phyloP scores from a whole-genome alignment of 2,113 vertebrate genomes.

The Phasianus colchicus region DNA sequence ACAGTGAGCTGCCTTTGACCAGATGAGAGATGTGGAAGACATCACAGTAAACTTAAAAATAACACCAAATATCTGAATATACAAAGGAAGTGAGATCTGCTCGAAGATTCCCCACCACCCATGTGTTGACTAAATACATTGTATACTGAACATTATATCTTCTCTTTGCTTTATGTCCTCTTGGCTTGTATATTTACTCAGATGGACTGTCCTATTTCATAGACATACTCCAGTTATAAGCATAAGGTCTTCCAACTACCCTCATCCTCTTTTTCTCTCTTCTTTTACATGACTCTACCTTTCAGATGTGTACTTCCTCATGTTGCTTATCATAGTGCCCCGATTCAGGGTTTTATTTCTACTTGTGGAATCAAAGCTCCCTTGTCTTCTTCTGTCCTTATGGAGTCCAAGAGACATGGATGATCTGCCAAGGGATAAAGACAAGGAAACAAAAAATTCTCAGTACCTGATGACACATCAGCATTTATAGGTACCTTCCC shows the following conservation, averaged over 20 bases:
- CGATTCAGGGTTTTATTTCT: background rate
- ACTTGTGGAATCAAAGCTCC: background rate
- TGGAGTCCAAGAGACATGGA: background rate
- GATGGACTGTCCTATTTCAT: background rate
- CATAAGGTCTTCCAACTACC: background rate
- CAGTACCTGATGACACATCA: fast-evolving
- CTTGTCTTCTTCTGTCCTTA: background rate
- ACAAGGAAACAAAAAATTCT: background rate
- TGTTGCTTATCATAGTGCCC: background rate
- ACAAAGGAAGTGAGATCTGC: background rate
- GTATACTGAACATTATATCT: background rate
- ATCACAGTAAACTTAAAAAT: background rate
- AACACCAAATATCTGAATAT: background rate
- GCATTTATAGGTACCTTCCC: background rate
- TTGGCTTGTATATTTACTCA: background rate
- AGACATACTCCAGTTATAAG: background rate
- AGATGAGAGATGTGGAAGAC: background rate
- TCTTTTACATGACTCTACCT: background rate
- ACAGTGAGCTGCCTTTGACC: background rate
- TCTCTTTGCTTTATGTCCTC: background rate
- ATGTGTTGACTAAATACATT: background rate
- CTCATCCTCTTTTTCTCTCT: background rate
- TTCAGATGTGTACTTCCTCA: background rate
- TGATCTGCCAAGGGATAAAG: background rate
- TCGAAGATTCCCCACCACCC: background rate